Evolutionary conservation across 2,113 vertebrate species (phyloP).

Genomic region (Excalfactoria chinensis): DNA sequence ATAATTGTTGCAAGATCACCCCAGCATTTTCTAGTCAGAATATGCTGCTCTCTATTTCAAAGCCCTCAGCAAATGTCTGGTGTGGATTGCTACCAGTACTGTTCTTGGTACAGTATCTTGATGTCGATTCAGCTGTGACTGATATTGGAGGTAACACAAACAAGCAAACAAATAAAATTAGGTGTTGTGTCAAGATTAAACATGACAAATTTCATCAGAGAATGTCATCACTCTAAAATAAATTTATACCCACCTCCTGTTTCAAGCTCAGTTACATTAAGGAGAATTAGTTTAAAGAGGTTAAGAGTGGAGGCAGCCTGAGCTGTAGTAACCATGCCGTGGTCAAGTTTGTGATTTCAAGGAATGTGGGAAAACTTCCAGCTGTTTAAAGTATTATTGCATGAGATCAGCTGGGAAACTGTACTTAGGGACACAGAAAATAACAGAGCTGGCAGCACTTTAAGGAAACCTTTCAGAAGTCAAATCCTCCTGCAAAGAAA

Average conservation of each 20-base stretch:
- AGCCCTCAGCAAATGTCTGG: not conserved
- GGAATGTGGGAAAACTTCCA: too few relatives aligned
- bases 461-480: too few relatives aligned
- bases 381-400: too few relatives aligned
- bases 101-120: not conserved
- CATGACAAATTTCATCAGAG: not conserved
- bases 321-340: too few relatives aligned
- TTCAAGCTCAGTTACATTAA: not conserved
- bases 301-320: too few relatives aligned
- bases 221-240: not conserved
- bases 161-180: not conserved
- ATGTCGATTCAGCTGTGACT: not conserved
- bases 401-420: too few relatives aligned
- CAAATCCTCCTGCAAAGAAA: too few relatives aligned
- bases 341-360: too few relatives aligned
- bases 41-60: rapidly evolving
- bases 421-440: too few relatives aligned
- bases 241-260: not conserved
- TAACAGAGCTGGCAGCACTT: too few relatives aligned
- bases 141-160: not conserved
- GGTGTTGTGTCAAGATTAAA: not conserved
- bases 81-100: not conserved
- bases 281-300: not conserved
- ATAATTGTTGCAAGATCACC: not conserved
- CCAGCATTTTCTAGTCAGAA: not conserved